Conservation (phyloP, 2,888 invertebrate genomes). For the Tachystola acroxantha region DNA sequence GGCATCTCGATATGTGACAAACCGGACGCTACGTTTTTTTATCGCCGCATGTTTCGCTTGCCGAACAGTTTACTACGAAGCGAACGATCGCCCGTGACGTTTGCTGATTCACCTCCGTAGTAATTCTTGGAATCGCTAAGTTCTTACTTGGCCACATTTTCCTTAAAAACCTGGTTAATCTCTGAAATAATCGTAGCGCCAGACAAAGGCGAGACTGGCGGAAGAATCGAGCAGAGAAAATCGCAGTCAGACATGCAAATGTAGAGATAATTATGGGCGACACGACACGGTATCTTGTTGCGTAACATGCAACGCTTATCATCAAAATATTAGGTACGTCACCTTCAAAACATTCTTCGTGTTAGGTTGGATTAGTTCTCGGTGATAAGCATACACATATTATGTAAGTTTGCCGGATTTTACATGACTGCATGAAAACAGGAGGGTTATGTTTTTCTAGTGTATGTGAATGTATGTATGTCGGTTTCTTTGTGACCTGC, state of each 20-base stretch:
- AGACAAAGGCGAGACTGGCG: constrained; percentile 52
- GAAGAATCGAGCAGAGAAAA: constrained; percentile 40
- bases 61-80: constrained; percentile 27
- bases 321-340: too few relatives aligned
- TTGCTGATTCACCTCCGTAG: constrained; percentile 37
- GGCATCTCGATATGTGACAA: constrained; percentile 21
- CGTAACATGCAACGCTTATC: constrained; percentile 4
- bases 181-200: constrained; percentile 16
- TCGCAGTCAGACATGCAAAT: constrained; percentile 48
- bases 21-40: constrained; percentile 55
- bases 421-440: too few relatives aligned
- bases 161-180: constrained; percentile 7
- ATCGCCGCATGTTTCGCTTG: constrained; percentile 52
- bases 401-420: too few relatives aligned
- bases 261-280: constrained; percentile 36
- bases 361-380: too few relatives aligned
- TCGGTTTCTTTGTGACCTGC: too few relatives aligned
- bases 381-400: too few relatives aligned
- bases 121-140: constrained; percentile 33
- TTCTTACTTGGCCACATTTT: constrained; percentile 7
- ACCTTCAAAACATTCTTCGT: too few relatives aligned
- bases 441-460: too few relatives aligned
- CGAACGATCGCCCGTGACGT: constrained; percentile 19
- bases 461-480: too few relatives aligned
- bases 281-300: constrained; percentile 44